phyloP scores from a whole-genome alignment of 2,888 invertebrate species.

The Cephonodes hylas region DNA sequence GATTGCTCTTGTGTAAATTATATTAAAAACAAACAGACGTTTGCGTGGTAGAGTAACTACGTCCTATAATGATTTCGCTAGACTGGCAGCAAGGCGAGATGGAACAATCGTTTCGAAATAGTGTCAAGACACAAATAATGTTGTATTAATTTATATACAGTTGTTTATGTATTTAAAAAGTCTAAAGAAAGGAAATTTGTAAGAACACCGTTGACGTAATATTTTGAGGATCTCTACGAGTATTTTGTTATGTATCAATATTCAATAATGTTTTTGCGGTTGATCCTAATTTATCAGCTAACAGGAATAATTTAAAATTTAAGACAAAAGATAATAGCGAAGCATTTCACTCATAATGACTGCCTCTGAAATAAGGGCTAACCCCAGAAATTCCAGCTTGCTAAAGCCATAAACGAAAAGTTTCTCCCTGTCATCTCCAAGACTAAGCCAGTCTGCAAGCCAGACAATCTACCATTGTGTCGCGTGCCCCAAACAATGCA shows the following conservation, averaged over 20 bases:
- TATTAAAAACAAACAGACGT: background rate
- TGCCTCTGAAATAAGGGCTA: too few species aligned
- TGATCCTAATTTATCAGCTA: too few species aligned
- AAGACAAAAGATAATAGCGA: too few species aligned
- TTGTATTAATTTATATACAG: background rate
- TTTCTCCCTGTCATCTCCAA: background rate
- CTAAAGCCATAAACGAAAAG: background rate
- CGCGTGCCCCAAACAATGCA: background rate
- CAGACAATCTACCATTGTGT: background rate
- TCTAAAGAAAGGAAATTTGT: too few species aligned
- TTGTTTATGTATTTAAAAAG: too few species aligned
- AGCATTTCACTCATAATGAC: too few species aligned
- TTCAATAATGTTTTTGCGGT: too few species aligned
- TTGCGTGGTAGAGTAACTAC: background rate
- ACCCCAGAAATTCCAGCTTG: too few species aligned
- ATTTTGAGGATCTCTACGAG: too few species aligned
- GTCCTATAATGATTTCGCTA: background rate
- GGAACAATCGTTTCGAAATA: background rate
- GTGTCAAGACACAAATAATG: background rate
- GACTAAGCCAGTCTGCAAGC: background rate
- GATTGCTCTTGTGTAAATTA: constrained; percentile 15
- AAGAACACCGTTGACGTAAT: too few species aligned
- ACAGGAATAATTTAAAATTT: too few species aligned
- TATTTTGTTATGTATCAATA: too few species aligned
- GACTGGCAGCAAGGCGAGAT: background rate